Evolutionary conservation across 2,797 vertebrate genomes (phyloP), one percentile per base, ranked within the genome.

Genomic region (Pseudocheirus occidentalis): DNA sequence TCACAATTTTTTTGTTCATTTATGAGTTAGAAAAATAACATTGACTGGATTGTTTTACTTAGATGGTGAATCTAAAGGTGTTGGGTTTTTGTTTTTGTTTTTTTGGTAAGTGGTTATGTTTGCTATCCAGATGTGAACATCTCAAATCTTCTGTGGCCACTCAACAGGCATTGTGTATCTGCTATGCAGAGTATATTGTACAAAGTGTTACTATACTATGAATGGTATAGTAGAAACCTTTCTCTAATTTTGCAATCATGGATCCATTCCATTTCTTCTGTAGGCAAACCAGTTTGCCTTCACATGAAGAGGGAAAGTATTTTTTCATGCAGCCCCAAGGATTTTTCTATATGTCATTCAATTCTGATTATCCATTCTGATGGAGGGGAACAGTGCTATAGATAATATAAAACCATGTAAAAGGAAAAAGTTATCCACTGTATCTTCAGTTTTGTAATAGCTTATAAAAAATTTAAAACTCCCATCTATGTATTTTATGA

Each of bases 381-480:
- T 94, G 54, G 56, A 92, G 95, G 52, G 28, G 93, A 95, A 94
- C 92, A 90, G 81, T 91, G 28, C 73, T 59, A 94, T 94, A 94
- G 55, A 91, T 92, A 62, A 95, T 66, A 13, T 16, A 50, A 90
- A 62, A 50, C 95, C 89, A 0, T 93, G 12, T 90, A 31, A 90
- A 40, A 93, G 92, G 90, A 12, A 66, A 34, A 2, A 92, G 21
- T 89, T 40, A 95, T 81, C 40, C 9, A 27, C 21, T 81, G n/a
- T 81, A 46, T 81, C n/a, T 81, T 81, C 9, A 40, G 9, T 81
- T 46, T 81, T 46, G 9, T 46, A 81, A 81, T 81, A 46, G 7
- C 18, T 81, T 81, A 46, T 81, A 18, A 81, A n/a, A 81, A 40
- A 4, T 21, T 46, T 46, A 46, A 81, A 81, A 1, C n/a, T 73